Conservation (phyloP, 2,113 vertebrate species). For the Coracopsis vasa region DNA sequence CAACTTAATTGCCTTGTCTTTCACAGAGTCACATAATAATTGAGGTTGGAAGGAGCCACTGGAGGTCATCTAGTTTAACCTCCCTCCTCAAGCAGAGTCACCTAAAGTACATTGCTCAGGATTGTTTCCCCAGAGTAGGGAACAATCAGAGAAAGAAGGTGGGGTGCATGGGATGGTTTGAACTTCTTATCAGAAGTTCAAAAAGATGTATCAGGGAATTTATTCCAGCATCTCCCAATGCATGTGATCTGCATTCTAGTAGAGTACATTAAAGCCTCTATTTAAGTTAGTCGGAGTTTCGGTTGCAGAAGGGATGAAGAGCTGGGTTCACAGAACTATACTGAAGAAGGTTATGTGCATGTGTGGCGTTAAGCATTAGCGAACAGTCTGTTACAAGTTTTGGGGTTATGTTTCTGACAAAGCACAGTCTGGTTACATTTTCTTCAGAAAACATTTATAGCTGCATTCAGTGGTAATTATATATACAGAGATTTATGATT, state of each 20-base stretch:
- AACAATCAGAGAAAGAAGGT: neutral
- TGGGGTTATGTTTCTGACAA: conserved; percentile 68
- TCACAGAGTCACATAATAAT: neutral
- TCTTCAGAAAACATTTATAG: conserved; percentile 73
- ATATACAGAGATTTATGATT: conserved; percentile 72
- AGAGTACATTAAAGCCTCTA: neutral
- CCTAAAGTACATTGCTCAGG: neutral
- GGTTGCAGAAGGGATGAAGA: conserved; percentile 52
- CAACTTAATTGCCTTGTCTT: neutral
- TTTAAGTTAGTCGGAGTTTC: neutral
- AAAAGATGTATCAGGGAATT: neutral
- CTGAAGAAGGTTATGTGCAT: conserved; percentile 47
- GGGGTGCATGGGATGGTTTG: accelerated
- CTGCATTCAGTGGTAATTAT: conserved; percentile 72
- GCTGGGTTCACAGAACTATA: conserved; percentile 19
- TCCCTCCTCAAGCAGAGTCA: neutral
- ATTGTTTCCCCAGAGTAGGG: neutral
- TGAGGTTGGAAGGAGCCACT: neutral
- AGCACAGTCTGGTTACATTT: conserved; percentile 62
- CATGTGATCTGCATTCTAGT: neutral
- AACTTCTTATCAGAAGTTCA: neutral
- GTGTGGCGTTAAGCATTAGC: conserved; percentile 54
- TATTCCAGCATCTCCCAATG: neutral
- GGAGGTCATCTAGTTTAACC: neutral
- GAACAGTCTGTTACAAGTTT: conserved; percentile 55